Percentiles rank a stretch among this genome's conserved stretches.
Conservation (phyloP, 1,140 invertebrate genomes). For the Camponotus pennsylvanicus region DNA sequence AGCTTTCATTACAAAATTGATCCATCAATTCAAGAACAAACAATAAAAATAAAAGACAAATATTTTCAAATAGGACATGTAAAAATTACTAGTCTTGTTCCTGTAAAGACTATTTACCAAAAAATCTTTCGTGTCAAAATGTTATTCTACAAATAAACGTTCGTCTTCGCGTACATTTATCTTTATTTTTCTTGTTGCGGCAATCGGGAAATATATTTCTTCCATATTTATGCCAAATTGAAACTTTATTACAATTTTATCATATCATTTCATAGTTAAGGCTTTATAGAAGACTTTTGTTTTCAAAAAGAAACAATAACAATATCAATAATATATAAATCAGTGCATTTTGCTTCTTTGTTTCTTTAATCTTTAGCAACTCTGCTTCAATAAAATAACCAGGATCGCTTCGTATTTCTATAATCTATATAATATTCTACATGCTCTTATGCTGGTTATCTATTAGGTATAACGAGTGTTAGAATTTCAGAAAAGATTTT, state of each 20-base stretch:
- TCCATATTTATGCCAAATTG: slow-evolving; percentile 17
- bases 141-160: slow-evolving; percentile 43
- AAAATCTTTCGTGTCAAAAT: background rate
- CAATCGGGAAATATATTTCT: slow-evolving; percentile 10
- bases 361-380: background rate
- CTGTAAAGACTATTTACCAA: slow-evolving; percentile 1
- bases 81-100: background rate
- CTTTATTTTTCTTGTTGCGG: background rate
- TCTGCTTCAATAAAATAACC: background rate
- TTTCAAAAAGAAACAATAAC: background rate
- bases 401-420: background rate
- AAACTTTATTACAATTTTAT: slow-evolving; percentile 28
- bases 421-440: background rate
- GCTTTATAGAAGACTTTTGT: background rate
- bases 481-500: too few species aligned
- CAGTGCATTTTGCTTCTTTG: too few species aligned
- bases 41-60: background rate
- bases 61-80: background rate
- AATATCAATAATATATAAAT: background rate
- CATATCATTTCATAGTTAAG: background rate
- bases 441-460: background rate
- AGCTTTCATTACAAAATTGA: background rate
- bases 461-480: background rate
- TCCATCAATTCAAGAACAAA: background rate
- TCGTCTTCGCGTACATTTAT: background rate